A percentile compares a stretch with the other conserved stretches of the same genome.
These are phyloP conservation scores for Amia ocellicauda DNA, from an alignment of 2,113 vertebrate genomes.

Conservation along the genomic window DNA sequence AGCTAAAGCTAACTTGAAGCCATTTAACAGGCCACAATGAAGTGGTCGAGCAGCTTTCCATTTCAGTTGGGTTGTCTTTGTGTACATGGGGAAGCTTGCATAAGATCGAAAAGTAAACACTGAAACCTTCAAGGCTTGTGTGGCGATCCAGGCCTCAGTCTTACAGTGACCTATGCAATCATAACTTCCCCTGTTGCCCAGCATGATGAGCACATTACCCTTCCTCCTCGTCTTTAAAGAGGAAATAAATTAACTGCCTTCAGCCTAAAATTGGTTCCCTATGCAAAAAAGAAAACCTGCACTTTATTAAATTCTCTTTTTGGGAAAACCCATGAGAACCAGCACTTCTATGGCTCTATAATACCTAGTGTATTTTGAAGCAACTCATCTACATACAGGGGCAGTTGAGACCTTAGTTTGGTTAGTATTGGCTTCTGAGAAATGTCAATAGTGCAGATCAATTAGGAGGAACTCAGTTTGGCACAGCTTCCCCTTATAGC, in stretches of 20 bases:
- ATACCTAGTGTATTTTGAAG: slow-evolving; percentile 35
- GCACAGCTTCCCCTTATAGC: too few relatives aligned
- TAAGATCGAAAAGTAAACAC: background rate
- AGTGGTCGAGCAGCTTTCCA: too few relatives aligned
- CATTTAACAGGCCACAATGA: too few relatives aligned
- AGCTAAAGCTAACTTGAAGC: too few relatives aligned
- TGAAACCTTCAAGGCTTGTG: background rate
- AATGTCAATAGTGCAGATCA: too few relatives aligned
- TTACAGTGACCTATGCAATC: slow-evolving; percentile 2
- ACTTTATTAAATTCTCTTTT: slow-evolving; percentile 46
- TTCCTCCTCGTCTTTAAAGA: slow-evolving; percentile 25
- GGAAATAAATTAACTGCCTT: slow-evolving; percentile 5
- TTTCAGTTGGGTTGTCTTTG: too few relatives aligned
- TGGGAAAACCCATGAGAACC: slow-evolving; percentile 51
- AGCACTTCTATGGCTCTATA: slow-evolving; percentile 55
- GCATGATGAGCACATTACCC: background rate
- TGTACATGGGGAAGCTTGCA: too few relatives aligned
- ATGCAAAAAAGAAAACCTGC: slow-evolving; percentile 34
- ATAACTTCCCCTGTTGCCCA: background rate
- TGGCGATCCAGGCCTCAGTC: slow-evolving; percentile 11
- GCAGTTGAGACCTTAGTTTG: too few relatives aligned
- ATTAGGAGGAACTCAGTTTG: too few relatives aligned
- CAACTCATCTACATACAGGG: too few relatives aligned
- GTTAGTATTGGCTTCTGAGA: too few relatives aligned
- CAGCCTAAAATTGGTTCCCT: slow-evolving; percentile 27